Base-by-base conservation (phyloP, 1,140 invertebrate species). In the Holcopasites calliopsidis region DNA sequence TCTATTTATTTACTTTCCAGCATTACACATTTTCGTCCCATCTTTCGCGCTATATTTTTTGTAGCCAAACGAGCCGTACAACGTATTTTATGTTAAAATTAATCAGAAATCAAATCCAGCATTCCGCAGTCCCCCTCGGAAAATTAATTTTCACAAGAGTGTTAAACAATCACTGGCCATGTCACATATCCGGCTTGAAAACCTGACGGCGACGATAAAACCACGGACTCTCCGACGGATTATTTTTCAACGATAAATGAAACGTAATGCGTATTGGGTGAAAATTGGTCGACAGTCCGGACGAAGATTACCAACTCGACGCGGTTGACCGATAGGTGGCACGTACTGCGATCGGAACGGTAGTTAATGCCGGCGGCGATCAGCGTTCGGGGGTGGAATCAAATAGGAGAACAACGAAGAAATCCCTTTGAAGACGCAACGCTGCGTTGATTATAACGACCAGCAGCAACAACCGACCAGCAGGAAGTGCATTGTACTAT, bases 401-500 rank as follows among this genome's bases (percentile, higher is more conserved):
- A 60, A n/a, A 79, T 62, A 60, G 52, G 58, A 81, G 58, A 35
- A 52, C 44, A 11, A 55, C 38, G 21, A 55, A 40, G 33, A 47
- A 49, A 13, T 26, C 42, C 49, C 68, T 73, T 82, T 73, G 62
- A 80, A 73, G 54, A 38, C 47, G 62, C 38, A 57, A 47, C 35
- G 64, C 57, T n/a, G 13, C 58, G 72, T 75, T 52, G 18, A 71
- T 77, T 50, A 49, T 31, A 35, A 52, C 10, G 33, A 52, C 23
- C 31, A 58, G 21, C 69, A 62, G 64, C 62, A 74, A 76, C 75
- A 44, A 35, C 26, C 40, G 47, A 52, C 28, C 35, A 71, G 31
- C 80, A 81, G 84, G 85, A 86, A 87, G 71, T 80, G 81, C 76
- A 82, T 84, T 81, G 77, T 80, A 79, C 76, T 69, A 84, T 86